These are phyloP conservation scores for Clupea harengus DNA, from an alignment of 2,113 vertebrate species.

Conservation along the genomic window DNA sequence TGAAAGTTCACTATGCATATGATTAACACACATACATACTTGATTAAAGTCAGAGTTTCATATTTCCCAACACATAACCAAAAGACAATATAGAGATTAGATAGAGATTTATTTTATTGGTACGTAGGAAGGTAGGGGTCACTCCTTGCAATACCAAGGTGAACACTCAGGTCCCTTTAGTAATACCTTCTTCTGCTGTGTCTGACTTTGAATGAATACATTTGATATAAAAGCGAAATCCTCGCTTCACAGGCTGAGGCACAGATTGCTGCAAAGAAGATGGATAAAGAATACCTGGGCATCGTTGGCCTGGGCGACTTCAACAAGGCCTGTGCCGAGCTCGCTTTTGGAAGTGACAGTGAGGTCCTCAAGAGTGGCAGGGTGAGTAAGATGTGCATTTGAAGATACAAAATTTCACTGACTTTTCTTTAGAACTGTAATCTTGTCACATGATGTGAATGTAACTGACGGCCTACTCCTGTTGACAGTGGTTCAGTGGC, in stretches of 20 bases:
- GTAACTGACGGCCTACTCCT: not conserved
- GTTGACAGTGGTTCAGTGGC: not conserved
- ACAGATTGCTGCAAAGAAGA: constrained; percentile 75
- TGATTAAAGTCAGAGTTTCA: too few relatives aligned
- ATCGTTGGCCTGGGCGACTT: constrained; percentile 79
- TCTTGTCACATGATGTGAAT: not conserved
- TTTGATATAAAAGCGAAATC: not conserved
- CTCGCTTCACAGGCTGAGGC: constrained; percentile 73
- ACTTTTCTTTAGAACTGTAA: not conserved
- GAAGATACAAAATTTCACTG: not conserved
- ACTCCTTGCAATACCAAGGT: too few relatives aligned
- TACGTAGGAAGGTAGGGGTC: too few relatives aligned
- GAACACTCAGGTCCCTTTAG: too few relatives aligned
- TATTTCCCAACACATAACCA: too few relatives aligned
- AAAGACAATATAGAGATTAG: too few relatives aligned
- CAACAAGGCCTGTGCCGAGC: constrained; percentile 75
- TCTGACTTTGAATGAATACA: not conserved
- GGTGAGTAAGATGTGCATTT: constrained; percentile 70
- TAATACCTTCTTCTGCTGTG: not conserved
- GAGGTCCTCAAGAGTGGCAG: constrained; percentile 84
- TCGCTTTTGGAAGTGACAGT: constrained; percentile 78
- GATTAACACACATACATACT: too few relatives aligned
- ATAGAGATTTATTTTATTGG: too few relatives aligned
- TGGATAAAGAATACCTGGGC: constrained; percentile 85
- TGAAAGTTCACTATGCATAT: too few relatives aligned